These are phyloP conservation scores for Pheosia gnoma DNA, from an alignment of 2,888 invertebrate species.

Conservation along the genomic window DNA sequence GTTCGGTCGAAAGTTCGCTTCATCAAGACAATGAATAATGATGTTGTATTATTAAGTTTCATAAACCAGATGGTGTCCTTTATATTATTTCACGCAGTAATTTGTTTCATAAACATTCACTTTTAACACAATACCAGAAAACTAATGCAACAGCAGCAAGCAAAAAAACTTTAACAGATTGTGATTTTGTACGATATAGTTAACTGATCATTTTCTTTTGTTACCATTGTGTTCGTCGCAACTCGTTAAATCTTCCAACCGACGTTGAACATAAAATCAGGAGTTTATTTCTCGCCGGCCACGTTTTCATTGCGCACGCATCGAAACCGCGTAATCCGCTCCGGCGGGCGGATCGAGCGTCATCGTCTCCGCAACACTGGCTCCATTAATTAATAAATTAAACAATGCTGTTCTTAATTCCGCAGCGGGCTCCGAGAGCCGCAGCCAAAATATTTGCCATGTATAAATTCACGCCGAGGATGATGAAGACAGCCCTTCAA, in stretches of 20 bases:
- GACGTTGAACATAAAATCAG: neutral
- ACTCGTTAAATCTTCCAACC: neutral
- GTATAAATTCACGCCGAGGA: conserved; percentile 78
- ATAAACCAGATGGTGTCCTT: neutral
- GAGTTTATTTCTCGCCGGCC: conserved; percentile 13
- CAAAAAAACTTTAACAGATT: no score
- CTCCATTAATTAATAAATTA: conserved; percentile 83
- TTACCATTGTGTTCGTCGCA: neutral
- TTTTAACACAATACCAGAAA: neutral
- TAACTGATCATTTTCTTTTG: no score
- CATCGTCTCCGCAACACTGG: conserved; percentile 68
- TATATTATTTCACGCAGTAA: neutral
- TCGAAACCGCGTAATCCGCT: conserved; percentile 47
- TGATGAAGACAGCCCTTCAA: conserved; percentile 83
- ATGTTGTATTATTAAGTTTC: neutral
- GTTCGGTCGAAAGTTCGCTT: conserved; percentile 1
- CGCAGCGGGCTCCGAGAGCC: conserved; percentile 65
- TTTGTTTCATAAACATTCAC: neutral
- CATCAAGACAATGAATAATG: conserved; percentile 3
- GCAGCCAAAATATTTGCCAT: conserved; percentile 81
- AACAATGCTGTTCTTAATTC: conserved; percentile 79
- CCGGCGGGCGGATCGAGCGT: conserved; percentile 43
- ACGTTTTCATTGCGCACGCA: conserved; percentile 28
- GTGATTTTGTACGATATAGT: no score
- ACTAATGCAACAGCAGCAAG: no score